A percentile compares a stretch with the other conserved stretches of the same genome.
phyloP scores from a whole-genome alignment of 2,888 invertebrate species.

The Polydrusus cervinus region DNA sequence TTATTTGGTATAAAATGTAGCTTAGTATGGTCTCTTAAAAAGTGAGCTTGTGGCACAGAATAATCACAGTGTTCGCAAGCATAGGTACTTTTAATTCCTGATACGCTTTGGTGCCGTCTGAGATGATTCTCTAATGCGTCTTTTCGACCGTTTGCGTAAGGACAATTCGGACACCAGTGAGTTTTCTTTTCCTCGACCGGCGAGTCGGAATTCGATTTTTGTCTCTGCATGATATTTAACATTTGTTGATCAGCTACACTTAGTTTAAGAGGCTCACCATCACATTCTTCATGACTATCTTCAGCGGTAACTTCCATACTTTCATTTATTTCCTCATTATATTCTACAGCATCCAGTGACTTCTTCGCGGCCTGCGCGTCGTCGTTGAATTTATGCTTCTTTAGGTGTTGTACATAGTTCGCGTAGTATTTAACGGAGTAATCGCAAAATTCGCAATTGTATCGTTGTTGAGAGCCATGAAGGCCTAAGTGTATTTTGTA shows the following conservation, averaged over 20 bases:
- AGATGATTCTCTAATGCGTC: conserved; percentile 85
- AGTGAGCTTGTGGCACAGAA: conserved; percentile 82
- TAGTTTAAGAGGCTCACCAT: conserved; percentile 73
- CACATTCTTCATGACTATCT: conserved; percentile 61
- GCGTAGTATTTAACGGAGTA: conserved; percentile 92
- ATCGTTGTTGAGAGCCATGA: conserved; percentile 88
- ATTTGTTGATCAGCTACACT: conserved; percentile 79
- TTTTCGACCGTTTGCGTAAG: conserved; percentile 83
- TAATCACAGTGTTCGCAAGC: conserved; percentile 90
- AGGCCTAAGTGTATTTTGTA: conserved; percentile 87
- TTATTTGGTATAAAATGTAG: conserved; percentile 82
- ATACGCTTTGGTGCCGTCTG: conserved; percentile 80
- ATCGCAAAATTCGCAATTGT: conserved; percentile 88
- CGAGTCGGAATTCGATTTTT: conserved; percentile 66
- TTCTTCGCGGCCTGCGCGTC: conserved; percentile 78
- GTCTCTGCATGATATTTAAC: conserved; percentile 75
- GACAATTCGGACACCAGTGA: conserved; percentile 85
- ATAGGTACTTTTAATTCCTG: conserved; percentile 75
- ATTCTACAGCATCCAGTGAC: conserved; percentile 75
- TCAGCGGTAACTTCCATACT: conserved; percentile 60
- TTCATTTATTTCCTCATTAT: conserved; percentile 67
- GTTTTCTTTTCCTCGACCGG: conserved; percentile 75
- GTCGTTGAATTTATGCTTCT: conserved; percentile 84
- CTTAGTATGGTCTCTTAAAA: conserved; percentile 85
- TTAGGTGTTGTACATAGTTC: conserved; percentile 87